A percentile compares a stretch with the other conserved stretches of the same genome.
phyloP scores from a whole-genome alignment of 2,888 invertebrate genomes.

The Ectropis crepuscularia region DNA sequence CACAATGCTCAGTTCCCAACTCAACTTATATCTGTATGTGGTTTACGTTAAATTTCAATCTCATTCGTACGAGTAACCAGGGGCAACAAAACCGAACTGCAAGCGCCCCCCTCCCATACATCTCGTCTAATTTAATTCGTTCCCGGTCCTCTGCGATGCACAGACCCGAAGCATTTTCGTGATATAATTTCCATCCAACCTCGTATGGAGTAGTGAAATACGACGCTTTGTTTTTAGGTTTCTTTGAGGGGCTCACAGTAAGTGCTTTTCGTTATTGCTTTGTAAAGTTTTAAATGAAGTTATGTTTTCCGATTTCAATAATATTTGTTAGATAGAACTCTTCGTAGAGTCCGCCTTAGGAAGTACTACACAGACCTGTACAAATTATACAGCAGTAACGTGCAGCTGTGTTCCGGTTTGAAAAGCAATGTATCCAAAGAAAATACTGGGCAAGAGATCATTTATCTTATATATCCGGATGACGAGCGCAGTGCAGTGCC shows the following conservation, averaged over 20 bases:
- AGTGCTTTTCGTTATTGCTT: too few species aligned
- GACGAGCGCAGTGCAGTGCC: too few species aligned
- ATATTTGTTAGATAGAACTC: too few species aligned
- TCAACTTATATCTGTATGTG: background rate
- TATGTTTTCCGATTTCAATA: too few species aligned
- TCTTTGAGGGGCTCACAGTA: background rate
- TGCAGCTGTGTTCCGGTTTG: too few species aligned
- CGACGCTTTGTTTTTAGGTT: constrained; percentile 29
- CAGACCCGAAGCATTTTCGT: constrained; percentile 45
- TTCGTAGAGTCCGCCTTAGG: too few species aligned
- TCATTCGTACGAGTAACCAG: constrained; percentile 30
- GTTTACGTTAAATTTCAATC: constrained; percentile 25
- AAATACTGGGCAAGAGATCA: too few species aligned
- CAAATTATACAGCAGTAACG: too few species aligned
- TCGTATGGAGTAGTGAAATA: constrained; percentile 38
- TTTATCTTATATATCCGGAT: too few species aligned
- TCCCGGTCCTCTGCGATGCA: constrained; percentile 47
- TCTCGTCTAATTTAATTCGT: constrained; percentile 53
- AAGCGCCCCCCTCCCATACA: constrained; percentile 36
- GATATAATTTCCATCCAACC: constrained; percentile 43
- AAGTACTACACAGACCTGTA: too few species aligned
- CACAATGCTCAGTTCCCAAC: background rate
- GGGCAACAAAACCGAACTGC: constrained; percentile 38
- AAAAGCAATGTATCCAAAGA: too few species aligned
- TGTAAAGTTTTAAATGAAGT: too few species aligned